A percentile compares a stretch with the other conserved stretches of the same genome.
phyloP scores from a whole-genome alignment of 2,888 invertebrate genomes.

The Trisateles emortualis region DNA sequence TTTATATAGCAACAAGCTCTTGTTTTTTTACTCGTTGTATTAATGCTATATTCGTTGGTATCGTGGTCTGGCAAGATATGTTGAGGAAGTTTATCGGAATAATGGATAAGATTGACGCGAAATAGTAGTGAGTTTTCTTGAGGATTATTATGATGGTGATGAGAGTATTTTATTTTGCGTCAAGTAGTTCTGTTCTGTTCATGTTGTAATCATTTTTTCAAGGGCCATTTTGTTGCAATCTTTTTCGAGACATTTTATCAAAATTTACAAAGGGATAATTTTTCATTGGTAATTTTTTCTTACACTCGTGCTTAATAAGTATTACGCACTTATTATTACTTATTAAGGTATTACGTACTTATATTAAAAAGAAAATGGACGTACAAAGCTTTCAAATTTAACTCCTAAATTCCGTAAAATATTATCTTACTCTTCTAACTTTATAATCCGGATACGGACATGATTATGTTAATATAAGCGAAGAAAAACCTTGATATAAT shows the following conservation, averaged over 20 bases:
- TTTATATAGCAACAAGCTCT: neutral
- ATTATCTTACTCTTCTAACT: neutral
- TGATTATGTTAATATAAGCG: neutral
- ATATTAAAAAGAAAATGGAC: neutral
- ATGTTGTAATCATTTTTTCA: too few species aligned
- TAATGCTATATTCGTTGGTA: neutral
- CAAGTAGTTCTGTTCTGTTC: too few species aligned
- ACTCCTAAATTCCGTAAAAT: neutral
- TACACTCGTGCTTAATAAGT: too few species aligned
- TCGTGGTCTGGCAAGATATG: neutral
- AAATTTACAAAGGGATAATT: too few species aligned
- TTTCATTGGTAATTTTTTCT: too few species aligned
- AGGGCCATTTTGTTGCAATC: too few species aligned
- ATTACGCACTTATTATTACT: too few species aligned
- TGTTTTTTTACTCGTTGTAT: neutral
- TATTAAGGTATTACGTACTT: too few species aligned
- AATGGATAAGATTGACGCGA: neutral
- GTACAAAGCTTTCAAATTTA: neutral
- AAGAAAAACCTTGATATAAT: neutral
- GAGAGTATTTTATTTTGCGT: too few species aligned
- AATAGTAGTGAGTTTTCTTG: neutral
- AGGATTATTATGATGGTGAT: too few species aligned
- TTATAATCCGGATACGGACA: slow-evolving; percentile 1
- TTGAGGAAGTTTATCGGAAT: neutral
- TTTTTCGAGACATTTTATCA: too few species aligned